A percentile compares a stretch with the other conserved stretches of the same genome.
These are phyloP conservation scores for Nyleta sp. DNA, from an alignment of 2,888 invertebrate species.

Conservation along the genomic window DNA sequence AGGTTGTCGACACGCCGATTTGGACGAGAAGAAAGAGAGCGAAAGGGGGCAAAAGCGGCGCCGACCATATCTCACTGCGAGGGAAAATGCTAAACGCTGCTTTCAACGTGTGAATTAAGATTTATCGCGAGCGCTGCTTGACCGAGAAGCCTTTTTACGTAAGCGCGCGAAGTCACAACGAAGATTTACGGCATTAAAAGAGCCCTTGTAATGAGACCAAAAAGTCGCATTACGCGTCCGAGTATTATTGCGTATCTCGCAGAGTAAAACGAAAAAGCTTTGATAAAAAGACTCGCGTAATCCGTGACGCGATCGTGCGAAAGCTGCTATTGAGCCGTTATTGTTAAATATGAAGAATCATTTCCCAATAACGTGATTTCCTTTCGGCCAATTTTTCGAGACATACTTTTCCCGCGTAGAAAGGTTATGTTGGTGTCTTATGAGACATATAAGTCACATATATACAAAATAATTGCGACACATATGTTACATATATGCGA, in stretches of 20 bases:
- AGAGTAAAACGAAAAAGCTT: conserved; percentile 23
- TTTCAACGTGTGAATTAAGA: conserved; percentile 77
- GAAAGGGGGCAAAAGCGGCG: conserved; percentile 53
- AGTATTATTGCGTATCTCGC: conserved; percentile 35
- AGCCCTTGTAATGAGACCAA: conserved; percentile 57
- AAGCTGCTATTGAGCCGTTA: too few species aligned
- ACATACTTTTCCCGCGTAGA: too few species aligned
- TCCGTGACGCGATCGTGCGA: too few species aligned
- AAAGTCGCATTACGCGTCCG: conserved; percentile 53
- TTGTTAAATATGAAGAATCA: too few species aligned
- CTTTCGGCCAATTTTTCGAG: too few species aligned
- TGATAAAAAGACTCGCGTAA: too few species aligned
- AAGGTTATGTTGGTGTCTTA: too few species aligned
- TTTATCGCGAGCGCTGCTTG: conserved; percentile 74
- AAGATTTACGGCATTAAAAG: conserved; percentile 71
- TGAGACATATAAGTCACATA: too few species aligned
- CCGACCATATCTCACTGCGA: conserved; percentile 70
- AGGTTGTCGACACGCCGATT: conserved; percentile 58
- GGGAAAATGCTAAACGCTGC: conserved; percentile 73
- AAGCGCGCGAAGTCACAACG: conserved; percentile 71
- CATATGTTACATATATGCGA: too few species aligned
- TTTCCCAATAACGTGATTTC: too few species aligned
- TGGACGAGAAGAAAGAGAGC: conserved; percentile 44
- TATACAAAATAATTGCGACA: too few species aligned
- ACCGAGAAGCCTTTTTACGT: conserved; percentile 72